Conservation (phyloP, 1,140 invertebrate species). For the Belonocnema kinseyi region DNA sequence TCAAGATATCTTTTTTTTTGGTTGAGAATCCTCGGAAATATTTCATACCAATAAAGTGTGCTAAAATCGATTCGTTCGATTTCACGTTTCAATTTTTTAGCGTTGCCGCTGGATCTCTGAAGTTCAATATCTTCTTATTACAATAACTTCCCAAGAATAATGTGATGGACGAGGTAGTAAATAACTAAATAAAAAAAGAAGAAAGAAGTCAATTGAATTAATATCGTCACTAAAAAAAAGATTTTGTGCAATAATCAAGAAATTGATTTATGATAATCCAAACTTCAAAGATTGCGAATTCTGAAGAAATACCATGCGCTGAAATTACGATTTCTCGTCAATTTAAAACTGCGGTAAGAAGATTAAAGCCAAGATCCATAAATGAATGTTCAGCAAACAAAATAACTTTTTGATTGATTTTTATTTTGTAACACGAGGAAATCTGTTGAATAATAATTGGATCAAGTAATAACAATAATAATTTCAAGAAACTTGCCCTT, state of each 20-base stretch:
- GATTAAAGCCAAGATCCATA: background rate
- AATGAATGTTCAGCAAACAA: background rate
- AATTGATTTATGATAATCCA: background rate
- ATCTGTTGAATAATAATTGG: too few species aligned
- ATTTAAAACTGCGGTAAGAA: constrained; percentile 13
- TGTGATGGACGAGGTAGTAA: constrained; percentile 1
- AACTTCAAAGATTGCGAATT: constrained; percentile 16
- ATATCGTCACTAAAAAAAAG: background rate
- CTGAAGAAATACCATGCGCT: background rate
- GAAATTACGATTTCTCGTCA: background rate
- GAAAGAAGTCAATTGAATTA: constrained; percentile 7
- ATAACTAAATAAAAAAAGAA: background rate
- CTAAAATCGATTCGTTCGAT: background rate
- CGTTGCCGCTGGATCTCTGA: background rate
- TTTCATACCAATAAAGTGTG: background rate
- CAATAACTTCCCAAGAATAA: background rate
- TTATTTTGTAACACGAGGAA: too few species aligned
- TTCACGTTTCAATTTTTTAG: constrained; percentile 19
- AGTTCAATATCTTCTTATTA: background rate
- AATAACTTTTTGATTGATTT: too few species aligned
- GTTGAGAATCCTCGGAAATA: background rate
- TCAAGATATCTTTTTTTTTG: background rate
- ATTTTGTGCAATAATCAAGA: constrained; percentile 1
- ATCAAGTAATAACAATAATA: too few species aligned
- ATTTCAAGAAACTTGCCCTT: too few species aligned